Evolutionary conservation across 1,140 invertebrate species (phyloP).

Genomic region (Calliphora vicina): DNA sequence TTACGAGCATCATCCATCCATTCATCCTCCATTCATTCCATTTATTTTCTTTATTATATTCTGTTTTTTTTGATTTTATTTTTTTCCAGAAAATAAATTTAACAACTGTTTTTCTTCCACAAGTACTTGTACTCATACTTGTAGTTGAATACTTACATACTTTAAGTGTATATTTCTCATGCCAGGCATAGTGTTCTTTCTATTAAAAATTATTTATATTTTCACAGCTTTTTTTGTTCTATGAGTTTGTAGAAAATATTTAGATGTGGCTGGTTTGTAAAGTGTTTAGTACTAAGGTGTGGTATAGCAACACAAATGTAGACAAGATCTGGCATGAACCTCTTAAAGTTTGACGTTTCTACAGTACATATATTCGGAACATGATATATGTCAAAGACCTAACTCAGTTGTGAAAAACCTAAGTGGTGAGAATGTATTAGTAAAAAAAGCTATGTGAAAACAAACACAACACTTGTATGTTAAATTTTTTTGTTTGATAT

Average conservation of each 20-base stretch:
- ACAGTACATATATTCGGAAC: too few species aligned
- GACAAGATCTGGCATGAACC: too few species aligned
- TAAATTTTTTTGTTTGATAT: too few species aligned
- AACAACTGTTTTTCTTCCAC: conserved; percentile 19
- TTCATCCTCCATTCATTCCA: background rate
- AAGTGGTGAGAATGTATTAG: too few species aligned
- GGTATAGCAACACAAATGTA: too few species aligned
- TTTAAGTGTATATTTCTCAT: background rate
- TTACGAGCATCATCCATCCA: background rate
- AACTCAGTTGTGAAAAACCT: too few species aligned
- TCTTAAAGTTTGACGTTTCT: too few species aligned
- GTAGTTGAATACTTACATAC: background rate
- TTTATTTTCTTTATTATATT: conserved; percentile 16
- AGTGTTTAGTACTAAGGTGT: too few species aligned
- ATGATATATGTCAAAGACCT: too few species aligned
- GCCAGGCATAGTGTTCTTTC: background rate
- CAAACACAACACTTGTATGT: too few species aligned
- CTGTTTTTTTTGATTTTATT: conserved; percentile 6
- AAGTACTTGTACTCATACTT: conserved; percentile 6
- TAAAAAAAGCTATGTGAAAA: too few species aligned
- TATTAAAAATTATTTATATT: conserved; percentile 3
- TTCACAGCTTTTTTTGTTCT: background rate
- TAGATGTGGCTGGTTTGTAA: background rate
- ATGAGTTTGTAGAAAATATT: background rate
- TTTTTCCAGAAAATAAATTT: background rate